Conservation (phyloP, 92 coral and sea anemone genomes). For the Blastomussa wellsi region DNA sequence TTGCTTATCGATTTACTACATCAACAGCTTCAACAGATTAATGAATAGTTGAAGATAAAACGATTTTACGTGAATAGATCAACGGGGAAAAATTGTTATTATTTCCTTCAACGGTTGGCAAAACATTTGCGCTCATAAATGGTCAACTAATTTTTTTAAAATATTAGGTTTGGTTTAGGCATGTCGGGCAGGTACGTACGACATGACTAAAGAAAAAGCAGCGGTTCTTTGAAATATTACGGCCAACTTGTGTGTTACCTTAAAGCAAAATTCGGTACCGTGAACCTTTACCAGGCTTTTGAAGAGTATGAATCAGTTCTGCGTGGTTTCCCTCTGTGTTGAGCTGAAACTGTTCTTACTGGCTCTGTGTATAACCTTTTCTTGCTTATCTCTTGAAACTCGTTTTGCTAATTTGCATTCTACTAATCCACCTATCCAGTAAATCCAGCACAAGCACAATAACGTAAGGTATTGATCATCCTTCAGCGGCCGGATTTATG, state of each 20-base stretch:
- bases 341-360: neutral
- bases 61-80: neutral
- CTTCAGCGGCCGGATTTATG: neutral
- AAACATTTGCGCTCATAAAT: neutral
- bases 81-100: neutral
- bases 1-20: neutral
- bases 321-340: neutral
- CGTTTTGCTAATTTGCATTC: slow-evolving; percentile 1
- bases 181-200: neutral
- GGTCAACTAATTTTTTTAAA: no score
- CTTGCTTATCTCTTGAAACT: neutral
- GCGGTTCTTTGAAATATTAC: neutral
- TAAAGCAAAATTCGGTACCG: neutral
- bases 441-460: neutral
- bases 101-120: no score
- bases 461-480: neutral
- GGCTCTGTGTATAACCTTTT: neutral
- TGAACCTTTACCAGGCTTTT: neutral
- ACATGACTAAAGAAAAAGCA: neutral
- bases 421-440: neutral
- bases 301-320: neutral
- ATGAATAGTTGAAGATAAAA: neutral
- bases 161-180: neutral
- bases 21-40: neutral
- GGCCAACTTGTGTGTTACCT: neutral